These are phyloP conservation scores for Selenia dentaria DNA, from an alignment of 2,888 invertebrate genomes.

Conservation along the genomic window DNA sequence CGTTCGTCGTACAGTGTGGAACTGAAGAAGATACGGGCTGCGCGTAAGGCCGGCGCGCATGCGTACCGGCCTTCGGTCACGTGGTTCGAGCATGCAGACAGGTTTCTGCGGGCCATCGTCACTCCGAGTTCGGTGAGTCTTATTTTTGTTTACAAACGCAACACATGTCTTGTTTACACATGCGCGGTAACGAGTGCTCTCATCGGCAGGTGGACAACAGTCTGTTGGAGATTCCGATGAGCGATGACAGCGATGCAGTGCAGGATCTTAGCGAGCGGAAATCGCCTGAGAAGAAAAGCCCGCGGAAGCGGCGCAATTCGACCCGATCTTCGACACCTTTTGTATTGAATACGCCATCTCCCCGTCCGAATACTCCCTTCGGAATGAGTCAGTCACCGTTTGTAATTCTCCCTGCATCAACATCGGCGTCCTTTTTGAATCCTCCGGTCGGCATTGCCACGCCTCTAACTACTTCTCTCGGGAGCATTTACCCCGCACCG, in stretches of 20 bases:
- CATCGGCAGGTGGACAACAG: conserved; percentile 75
- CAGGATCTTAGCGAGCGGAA: conserved; percentile 78
- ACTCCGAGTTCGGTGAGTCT: conserved; percentile 80
- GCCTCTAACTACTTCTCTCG: conserved; percentile 73
- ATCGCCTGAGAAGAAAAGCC: conserved; percentile 77
- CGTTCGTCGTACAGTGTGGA: conserved; percentile 82
- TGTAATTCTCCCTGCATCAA: conserved; percentile 68
- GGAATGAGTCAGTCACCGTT: conserved; percentile 69
- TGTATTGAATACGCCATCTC: conserved; percentile 77
- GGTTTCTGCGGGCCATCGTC: conserved; percentile 82
- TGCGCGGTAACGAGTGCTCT: conserved; percentile 46
- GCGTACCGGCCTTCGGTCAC: conserved; percentile 83
- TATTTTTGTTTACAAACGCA: conserved; percentile 44
- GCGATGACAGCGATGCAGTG: conserved; percentile 78
- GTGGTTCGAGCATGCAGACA: conserved; percentile 84
- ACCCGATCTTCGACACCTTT: conserved; percentile 76
- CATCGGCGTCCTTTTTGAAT: conserved; percentile 70
- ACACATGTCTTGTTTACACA: conserved; percentile 48
- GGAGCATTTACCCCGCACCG: conserved; percentile 73
- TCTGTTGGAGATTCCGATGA: conserved; percentile 72
- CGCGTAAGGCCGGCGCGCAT: conserved; percentile 81
- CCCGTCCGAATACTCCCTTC: conserved; percentile 76
- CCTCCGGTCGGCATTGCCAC: conserved; percentile 79
- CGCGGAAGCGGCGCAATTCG: conserved; percentile 75
- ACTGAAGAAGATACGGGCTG: conserved; percentile 82